Evolutionary conservation across 1,140 invertebrate species (phyloP), one percentile per base, ranked within the genome.

Genomic region (Zeugodacus cucurbitae): DNA sequence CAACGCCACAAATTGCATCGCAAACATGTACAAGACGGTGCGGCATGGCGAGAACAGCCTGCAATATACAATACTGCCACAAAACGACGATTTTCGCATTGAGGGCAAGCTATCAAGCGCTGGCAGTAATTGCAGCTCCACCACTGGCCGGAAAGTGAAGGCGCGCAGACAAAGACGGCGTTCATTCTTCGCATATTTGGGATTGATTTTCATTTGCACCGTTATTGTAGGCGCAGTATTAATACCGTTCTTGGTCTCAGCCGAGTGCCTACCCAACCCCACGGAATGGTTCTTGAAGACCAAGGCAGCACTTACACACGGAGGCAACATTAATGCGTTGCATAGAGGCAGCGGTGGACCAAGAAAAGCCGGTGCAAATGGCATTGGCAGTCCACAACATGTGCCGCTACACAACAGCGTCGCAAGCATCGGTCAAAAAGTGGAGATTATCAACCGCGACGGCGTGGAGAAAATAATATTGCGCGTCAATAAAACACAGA

Each of bases 21-120:
- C n/a, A n/a, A 94, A 93, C 90, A 96, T 96, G 96, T 96, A 96
- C 93, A 96, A 96, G 94, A 96, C 96, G 78, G 96, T 96, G 90
- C 93, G 95, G 88, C 96, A 96, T 91, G 96, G 96, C 54, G 96
- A 96, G 91, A 95, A 96, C 90, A 96, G 95, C 90, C 94, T 96
- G 89, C 96, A 96, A 90, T 96, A 96, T 91, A 96, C 95, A 59
- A 96, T 96, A 89, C 93, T 96, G 58, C 96, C 96, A 64, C 96
- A 96, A 91, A 96, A 95, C 34, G 96, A 96, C 91, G 95, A 95
- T 90, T 94, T 95, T 89, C 92, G 95, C n/a, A 94, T 93, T 88
- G 95, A 95, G 89, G 95, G 95, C 89, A 95, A 95, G 64, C 90
- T 95, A 94, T 88, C 89, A 8, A 90, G 88, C 7, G 74, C 94